These are phyloP conservation scores for Nomada hirtipes DNA, from an alignment of 2,888 invertebrate species.

Conservation along the genomic window DNA sequence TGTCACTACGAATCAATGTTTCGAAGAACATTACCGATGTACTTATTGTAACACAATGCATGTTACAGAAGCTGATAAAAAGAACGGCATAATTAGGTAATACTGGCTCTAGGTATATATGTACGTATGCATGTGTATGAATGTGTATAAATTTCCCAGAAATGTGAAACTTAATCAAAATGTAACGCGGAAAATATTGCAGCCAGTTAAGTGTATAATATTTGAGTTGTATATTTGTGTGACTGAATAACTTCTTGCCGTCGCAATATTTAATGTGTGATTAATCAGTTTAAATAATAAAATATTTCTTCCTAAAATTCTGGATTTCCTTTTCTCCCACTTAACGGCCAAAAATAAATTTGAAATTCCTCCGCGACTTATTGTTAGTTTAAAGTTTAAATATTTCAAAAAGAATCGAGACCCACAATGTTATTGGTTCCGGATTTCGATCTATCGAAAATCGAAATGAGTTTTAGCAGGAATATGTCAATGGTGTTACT, in stretches of 20 bases:
- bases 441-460: too few relatives aligned
- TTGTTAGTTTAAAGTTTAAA: too few relatives aligned
- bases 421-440: too few relatives aligned
- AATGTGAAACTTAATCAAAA: slow-evolving; percentile 4
- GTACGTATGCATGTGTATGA: slow-evolving; percentile 29
- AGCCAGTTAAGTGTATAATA: slow-evolving; percentile 23
- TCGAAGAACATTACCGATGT: slow-evolving; percentile 61
- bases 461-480: too few relatives aligned
- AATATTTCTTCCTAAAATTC: slow-evolving; percentile 60
- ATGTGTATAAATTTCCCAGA: slow-evolving; percentile 38
- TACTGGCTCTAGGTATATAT: slow-evolving; percentile 33
- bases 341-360: background rate
- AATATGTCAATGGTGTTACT: too few relatives aligned
- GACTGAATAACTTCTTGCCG: slow-evolving; percentile 63
- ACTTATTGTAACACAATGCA: slow-evolving; percentile 62
- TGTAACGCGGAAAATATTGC: slow-evolving; percentile 31
- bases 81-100: slow-evolving; percentile 56
- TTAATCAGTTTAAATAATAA: slow-evolving; percentile 61
- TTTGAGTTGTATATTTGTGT: slow-evolving; percentile 60
- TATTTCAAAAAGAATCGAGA: too few relatives aligned
- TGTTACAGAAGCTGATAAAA: slow-evolving; percentile 21
- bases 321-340: background rate
- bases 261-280: slow-evolving; percentile 61
- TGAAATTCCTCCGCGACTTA: too few relatives aligned
- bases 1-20: slow-evolving; percentile 59